phyloP scores from a whole-genome alignment of 2,113 vertebrate genomes.

The Thalassoma bifasciatum region DNA sequence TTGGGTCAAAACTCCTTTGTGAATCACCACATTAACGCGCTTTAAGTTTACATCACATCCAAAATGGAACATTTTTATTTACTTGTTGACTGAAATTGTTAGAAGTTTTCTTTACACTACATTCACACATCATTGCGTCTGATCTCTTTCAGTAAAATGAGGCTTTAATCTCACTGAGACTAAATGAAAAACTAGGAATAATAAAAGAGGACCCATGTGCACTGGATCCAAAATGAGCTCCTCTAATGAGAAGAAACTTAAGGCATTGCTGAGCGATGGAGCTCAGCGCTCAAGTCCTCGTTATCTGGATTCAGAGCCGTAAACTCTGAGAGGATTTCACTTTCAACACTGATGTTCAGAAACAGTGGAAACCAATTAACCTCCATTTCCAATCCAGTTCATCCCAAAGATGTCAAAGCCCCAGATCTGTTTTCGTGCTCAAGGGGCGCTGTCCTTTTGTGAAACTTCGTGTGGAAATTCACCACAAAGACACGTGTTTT shows the following conservation, averaged over 20 bases:
- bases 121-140: too few relatives aligned
- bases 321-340: too few relatives aligned
- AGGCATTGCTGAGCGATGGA: background rate
- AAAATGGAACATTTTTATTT: too few relatives aligned
- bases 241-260: conserved; percentile 11
- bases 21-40: too few relatives aligned
- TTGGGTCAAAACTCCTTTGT: too few relatives aligned
- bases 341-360: background rate
- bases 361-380: background rate
- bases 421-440: background rate
- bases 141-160: too few relatives aligned
- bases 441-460: too few relatives aligned
- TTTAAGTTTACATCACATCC: too few relatives aligned
- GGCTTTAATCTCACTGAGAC: conserved; percentile 64
- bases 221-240: background rate
- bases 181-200: background rate
- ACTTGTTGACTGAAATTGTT: background rate
- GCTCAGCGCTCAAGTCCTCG: background rate
- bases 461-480: too few relatives aligned
- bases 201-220: background rate
- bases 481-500: background rate
- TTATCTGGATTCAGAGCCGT: background rate
- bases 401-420: background rate
- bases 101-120: background rate
- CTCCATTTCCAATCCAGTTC: background rate